Conservation (phyloP, 1,140 invertebrate genomes). For the Temnothorax longispinosus region DNA sequence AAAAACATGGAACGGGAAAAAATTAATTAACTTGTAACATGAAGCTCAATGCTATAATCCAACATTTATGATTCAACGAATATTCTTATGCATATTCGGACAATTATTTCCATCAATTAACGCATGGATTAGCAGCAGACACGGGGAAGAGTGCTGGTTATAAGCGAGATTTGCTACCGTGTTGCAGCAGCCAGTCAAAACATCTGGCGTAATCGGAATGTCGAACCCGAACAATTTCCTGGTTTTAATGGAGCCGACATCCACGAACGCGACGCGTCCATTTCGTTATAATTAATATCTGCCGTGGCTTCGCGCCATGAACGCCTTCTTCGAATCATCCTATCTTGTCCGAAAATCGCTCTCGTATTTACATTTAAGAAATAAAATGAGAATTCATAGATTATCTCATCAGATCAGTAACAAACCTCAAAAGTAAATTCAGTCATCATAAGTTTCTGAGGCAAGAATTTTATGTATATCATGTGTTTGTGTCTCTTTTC, state of each 20-base stretch:
- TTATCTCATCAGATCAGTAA: not conserved
- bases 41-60: not conserved
- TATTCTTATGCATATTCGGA: not conserved
- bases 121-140: constrained; percentile 27
- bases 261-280: constrained; percentile 77
- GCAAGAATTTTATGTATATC: not conserved
- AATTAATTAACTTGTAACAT: not conserved
- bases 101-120: constrained; percentile 55
- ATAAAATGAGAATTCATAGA: not conserved
- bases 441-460: not conserved
- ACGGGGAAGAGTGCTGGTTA: constrained; percentile 5
- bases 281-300: constrained; percentile 84
- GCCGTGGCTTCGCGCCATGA: constrained; percentile 59
- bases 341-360: not conserved
- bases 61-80: not conserved
- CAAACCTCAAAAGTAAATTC: not conserved
- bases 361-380: not conserved
- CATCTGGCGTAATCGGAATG: constrained; percentile 69
- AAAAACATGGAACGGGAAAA: not conserved
- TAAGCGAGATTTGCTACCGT: constrained; percentile 25
- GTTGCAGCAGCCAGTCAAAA: constrained; percentile 56
- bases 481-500: not conserved
- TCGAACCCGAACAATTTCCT: constrained; percentile 83
- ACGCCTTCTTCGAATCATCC: not conserved
- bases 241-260: constrained; percentile 83